phyloP scores from a whole-genome alignment of 1,140 invertebrate genomes.

The Patella vulgata region DNA sequence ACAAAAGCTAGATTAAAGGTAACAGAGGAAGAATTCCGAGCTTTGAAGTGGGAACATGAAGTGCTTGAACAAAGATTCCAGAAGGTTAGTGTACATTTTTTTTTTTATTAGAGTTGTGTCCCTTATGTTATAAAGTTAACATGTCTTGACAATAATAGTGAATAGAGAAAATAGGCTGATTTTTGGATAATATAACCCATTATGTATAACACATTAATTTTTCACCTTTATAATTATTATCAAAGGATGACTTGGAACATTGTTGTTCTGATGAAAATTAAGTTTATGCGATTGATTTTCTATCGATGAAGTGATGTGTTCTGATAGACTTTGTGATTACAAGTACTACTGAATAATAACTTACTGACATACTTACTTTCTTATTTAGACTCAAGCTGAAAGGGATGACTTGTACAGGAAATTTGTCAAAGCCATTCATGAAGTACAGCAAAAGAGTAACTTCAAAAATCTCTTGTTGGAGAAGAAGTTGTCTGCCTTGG shows the following conservation, averaged over 20 bases:
- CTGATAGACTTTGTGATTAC: no score
- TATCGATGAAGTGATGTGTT: no score
- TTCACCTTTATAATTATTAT: no score
- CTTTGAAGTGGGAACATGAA: conserved; percentile 71
- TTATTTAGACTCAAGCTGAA: conserved; percentile 76
- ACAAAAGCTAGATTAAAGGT: conserved; percentile 75
- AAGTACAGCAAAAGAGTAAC: conserved; percentile 85
- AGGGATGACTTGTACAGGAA: conserved; percentile 81
- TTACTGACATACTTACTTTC: no score
- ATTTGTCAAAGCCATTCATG: conserved; percentile 83
- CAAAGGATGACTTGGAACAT: no score
- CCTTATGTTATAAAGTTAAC: background rate
- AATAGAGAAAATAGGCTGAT: no score
- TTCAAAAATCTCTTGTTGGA: conserved; percentile 80
- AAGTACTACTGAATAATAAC: no score
- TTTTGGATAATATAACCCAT: no score
- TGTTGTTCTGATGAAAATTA: no score
- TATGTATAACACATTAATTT: no score
- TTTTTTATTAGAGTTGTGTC: background rate
- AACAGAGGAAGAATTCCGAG: conserved; percentile 79
- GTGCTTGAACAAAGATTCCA: conserved; percentile 82
- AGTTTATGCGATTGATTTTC: no score
- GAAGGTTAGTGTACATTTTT: conserved; percentile 68
- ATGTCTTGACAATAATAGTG: no score
- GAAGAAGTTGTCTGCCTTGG: conserved; percentile 77